Evolutionary conservation across 1,140 invertebrate species (phyloP), one percentile per base, ranked within the genome.

Genomic region (Nymphalis io): DNA sequence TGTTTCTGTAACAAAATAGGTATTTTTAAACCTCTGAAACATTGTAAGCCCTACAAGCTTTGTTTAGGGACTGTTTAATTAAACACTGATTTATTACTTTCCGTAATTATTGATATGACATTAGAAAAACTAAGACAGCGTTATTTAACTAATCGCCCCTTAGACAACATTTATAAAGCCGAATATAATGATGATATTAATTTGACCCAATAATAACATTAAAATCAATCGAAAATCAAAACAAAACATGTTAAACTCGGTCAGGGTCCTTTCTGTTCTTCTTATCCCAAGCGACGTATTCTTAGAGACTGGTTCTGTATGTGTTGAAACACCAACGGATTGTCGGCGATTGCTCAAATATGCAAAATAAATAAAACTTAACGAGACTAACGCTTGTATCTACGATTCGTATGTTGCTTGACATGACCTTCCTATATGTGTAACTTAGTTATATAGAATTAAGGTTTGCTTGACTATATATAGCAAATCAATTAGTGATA

Each of bases 261-360:
- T 89, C 87, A 88, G n/a, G 85, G 85, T 83, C 75, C 69, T 80
- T 81, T 73, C 58, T 75, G 81, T 82, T 80, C 81, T 85, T 84
- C 78, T 80, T 27, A 77, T 73, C 69, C 72, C 76, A 81, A 86
- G 18, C 16, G 11, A 48, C 76, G 76, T 68, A 55, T 72, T 79
- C 72, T 75, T 60, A 78, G 71, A 63, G 78, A 86, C 85, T 77
- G 77, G 80, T 86, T 87, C 68, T 71, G 51, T 72, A 80, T 82
- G 61, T 73, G 64, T 74, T 67, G 74, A 78, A 79, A 71, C 68
- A 68, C 64, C 60, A 76, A 84, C 75, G 68, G 75, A 72, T 76
- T 69, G 72, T 23, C 75, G 53, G 58, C 42, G 70, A 74, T 87
- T 85, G 79, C 83, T 77, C 48, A 82, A 78, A 80, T 66, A 73